Evolutionary conservation across 2,888 invertebrate genomes (phyloP).

Genomic region (Scelioninae gen. 2): DNA sequence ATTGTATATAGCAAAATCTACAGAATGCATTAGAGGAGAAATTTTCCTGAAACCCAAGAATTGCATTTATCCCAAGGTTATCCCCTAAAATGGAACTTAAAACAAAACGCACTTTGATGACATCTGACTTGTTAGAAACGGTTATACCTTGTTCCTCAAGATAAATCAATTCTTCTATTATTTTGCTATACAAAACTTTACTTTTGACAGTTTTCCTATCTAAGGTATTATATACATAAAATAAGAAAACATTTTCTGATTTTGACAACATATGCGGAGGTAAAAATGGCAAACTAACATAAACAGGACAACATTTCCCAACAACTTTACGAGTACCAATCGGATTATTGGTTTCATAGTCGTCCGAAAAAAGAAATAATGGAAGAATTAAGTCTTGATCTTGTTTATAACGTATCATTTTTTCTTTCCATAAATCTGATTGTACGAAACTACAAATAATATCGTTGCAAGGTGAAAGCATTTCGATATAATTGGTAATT

Average conservation of each 20-base stretch:
- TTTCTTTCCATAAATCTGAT: constrained; percentile 47
- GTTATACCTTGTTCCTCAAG: no score
- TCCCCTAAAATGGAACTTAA: constrained; percentile 55
- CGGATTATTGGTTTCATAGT: constrained; percentile 62
- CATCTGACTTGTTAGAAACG: no score
- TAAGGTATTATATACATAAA: constrained; percentile 46
- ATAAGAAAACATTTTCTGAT: constrained; percentile 49
- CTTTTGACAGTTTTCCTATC: constrained; percentile 45
- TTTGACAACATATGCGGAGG: constrained; percentile 55
- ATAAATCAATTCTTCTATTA: constrained; percentile 55
- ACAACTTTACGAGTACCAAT: constrained; percentile 59
- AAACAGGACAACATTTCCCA: constrained; percentile 60
- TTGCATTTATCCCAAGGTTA: constrained; percentile 58
- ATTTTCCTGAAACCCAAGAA: constrained; percentile 54
- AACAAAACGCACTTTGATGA: constrained; percentile 48
- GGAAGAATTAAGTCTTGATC: constrained; percentile 56
- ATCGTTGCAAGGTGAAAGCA: constrained; percentile 12
- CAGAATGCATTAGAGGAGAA: constrained; percentile 57
- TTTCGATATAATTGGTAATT: constrained; percentile 46
- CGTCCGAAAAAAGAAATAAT: constrained; percentile 58
- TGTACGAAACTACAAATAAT: constrained; percentile 54
- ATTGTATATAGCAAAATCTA: constrained; percentile 55
- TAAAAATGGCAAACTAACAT: constrained; percentile 50
- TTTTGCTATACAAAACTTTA: constrained; percentile 43
- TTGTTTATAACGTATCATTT: constrained; percentile 5